Evolutionary conservation across 2,888 invertebrate genomes (phyloP), one percentile per base, ranked within the genome.

Genomic region (Polydrusus cervinus): DNA sequence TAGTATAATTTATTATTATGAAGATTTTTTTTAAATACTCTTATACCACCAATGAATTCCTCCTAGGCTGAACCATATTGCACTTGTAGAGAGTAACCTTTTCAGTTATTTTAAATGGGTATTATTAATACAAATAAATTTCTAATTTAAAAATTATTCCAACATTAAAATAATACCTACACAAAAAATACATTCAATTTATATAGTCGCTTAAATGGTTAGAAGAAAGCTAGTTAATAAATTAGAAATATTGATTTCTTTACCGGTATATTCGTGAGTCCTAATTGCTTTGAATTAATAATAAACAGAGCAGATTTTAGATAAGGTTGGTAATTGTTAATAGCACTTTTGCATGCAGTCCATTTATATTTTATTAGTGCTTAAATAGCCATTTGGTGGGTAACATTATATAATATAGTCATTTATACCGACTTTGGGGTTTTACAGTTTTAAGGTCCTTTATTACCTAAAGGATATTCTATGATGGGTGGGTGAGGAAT

Each of bases 261-360:
- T 53, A 45, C 65, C 30, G n/a, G 47, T 40, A 80, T 83, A 85
- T 84, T 84, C 87, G 87, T 87, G 87, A 85, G 80, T 84, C 84
- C 85, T 86, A 87, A 87, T 87, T 87, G 86, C 86, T 81, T 82
- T 81, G 85, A 86, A 87, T 87, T 87, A 87, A 87, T 87, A 87
- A 87, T 87, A 86, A 87, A 87, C 87, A 86, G 85, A 87, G 86
- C 86, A 86, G 87, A 87, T 87, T 87, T 86, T 84, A 83, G 86
- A 87, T 87, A 87, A 87, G 86, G 79, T 81, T 81, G 82, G 85
- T 87, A 87, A 87, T 87, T 87, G 87, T 87, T 87, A 87, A 87
- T 87, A 87, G 86, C 87, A 83, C 86, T 87, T 87, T 87, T 82
- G 87, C 87, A 87, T 87, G 80, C 79, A 73, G 80, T 79, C 71